These are phyloP conservation scores for Catalaphyllia jardinei DNA, from an alignment of 64 coral and sea anemone species.

Conservation along the genomic window DNA sequence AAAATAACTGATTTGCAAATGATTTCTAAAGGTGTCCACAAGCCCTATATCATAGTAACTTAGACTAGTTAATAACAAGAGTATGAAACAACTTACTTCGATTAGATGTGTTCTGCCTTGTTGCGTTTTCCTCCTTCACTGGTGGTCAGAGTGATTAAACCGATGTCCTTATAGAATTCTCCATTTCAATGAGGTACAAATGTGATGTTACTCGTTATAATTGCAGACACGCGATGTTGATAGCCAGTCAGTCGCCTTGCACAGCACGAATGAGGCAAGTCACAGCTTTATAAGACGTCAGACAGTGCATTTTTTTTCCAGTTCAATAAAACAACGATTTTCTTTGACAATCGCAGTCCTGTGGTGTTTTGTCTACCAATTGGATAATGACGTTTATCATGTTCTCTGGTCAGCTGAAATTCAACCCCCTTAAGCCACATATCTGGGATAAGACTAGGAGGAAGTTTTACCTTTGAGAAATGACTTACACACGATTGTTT, in stretches of 20 bases:
- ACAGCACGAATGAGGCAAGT: background rate
- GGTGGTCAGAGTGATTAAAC: constrained; percentile 3
- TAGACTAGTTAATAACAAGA: background rate
- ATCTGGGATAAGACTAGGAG: background rate
- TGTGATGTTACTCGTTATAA: background rate
- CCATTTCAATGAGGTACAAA: background rate
- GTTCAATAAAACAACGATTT: background rate
- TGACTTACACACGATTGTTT: background rate
- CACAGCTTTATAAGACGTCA: background rate
- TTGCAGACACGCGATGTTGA: background rate
- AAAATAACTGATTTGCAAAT: no score
- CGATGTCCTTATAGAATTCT: background rate
- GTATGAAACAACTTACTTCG: background rate
- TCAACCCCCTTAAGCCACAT: background rate
- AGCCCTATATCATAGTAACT: no score
- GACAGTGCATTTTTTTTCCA: background rate
- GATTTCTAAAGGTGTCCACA: no score
- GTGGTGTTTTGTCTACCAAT: background rate
- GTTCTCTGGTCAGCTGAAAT: background rate
- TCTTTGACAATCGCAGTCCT: background rate
- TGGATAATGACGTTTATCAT: background rate
- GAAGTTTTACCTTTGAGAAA: background rate
- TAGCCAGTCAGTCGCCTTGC: constrained; percentile 18
- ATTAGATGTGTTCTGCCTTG: background rate
- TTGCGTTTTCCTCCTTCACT: background rate